Evolutionary conservation across 2,888 invertebrate species (phyloP), one percentile per base, ranked within the genome.

Genomic region (Spodoptera picta): DNA sequence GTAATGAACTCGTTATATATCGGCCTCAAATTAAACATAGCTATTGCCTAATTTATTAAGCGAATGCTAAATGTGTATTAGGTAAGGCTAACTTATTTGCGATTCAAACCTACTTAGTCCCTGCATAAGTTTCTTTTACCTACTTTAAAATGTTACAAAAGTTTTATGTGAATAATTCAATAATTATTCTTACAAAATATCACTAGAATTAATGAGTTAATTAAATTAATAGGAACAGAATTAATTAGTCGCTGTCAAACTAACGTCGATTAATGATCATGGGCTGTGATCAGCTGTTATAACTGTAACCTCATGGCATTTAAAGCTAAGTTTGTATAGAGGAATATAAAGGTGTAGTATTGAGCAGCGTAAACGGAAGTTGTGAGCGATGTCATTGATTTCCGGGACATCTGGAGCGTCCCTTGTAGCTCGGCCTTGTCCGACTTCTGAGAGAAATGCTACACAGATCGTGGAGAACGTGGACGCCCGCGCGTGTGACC

Each of bases 371-470:
- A 65, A 72, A 58, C 58, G 69, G 71, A 48, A 67, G 52, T 60
- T 59, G 65, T 77, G 77, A 65, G 67, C 68, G 76, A 67, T 84
- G 90, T 87, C 89, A 86, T 80, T 82, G 73, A 74, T 82, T 88
- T 88, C 89, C 88, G 85, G 83, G 81, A 84, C 83, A 80, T 75
- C 81, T 81, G 74, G 73, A 79, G 80, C 71, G 66, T 71, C 75
- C 77, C 75, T 75, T 70, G 75, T 79, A 73, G 77, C 66, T 54
- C 81, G 84, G 75, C 91, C 91, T 91, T 90, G 92, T 83, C 83
- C 90, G 82, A 90, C 82, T 87, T 90, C 81, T 74, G 65, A 76
- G 75, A 73, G 54, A 50, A 67, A 67, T 67, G 76, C 72, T 78
- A 77, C 77, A 77, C 77, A 77, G 63, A 51, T 56, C 43, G 54